Evolutionary conservation across 2,797 vertebrate species (phyloP).

Genomic region (Etheostoma perlongum): DNA sequence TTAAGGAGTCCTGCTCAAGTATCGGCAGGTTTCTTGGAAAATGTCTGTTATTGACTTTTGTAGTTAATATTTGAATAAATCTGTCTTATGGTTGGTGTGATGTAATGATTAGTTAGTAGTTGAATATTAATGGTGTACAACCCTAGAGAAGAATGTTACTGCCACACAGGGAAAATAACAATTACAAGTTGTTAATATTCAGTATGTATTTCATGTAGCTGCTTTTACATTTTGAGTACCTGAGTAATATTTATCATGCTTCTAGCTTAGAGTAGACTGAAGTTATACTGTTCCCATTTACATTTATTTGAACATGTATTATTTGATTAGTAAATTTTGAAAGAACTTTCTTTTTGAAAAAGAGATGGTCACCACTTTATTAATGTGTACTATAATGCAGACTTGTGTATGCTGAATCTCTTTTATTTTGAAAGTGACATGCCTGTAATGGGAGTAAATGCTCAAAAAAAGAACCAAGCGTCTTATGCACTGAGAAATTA

Average conservation of each 20-base stretch:
- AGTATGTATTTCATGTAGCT: neutral
- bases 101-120: neutral
- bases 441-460: neutral
- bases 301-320: neutral
- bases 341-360: neutral
- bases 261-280: neutral
- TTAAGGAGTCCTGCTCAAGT: neutral
- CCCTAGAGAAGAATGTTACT: neutral
- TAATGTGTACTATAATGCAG: neutral
- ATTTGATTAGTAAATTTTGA: neutral
- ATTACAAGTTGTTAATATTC: neutral
- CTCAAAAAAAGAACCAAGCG: neutral
- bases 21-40: no score
- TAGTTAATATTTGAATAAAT: neutral
- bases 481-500: neutral
- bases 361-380: neutral
- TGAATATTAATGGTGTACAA: neutral
- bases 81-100: neutral
- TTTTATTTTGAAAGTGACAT: neutral
- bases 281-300: neutral
- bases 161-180: neutral
- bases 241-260: neutral
- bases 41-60: no score
- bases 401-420: neutral
- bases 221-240: neutral